phyloP scores from a whole-genome alignment of 2,888 invertebrate species.

The Tipula confusa region DNA sequence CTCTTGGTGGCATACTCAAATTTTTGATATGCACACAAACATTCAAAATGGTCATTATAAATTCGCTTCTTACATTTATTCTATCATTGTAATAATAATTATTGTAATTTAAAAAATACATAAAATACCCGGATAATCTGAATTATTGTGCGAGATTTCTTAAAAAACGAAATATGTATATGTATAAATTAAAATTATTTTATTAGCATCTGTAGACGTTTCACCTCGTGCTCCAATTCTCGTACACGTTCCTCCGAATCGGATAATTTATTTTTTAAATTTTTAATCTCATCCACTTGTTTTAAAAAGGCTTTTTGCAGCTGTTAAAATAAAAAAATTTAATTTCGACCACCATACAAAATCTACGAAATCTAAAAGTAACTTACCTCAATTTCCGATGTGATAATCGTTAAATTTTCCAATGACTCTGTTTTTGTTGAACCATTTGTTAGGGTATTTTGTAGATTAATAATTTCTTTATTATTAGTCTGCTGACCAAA shows the following conservation, averaged over 20 bases:
- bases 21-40: background rate
- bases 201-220: conserved; percentile 39
- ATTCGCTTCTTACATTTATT: background rate
- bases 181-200: background rate
- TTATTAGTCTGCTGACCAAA: conserved; percentile 59
- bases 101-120: background rate
- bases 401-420: conserved; percentile 36
- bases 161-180: background rate
- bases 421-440: conserved; percentile 36
- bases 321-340: conserved; percentile 50
- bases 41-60: background rate
- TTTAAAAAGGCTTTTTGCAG: conserved; percentile 69
- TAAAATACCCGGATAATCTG: background rate
- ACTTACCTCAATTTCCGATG: conserved; percentile 38
- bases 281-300: conserved; percentile 73
- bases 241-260: conserved; percentile 75
- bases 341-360: background rate
- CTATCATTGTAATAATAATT: background rate
- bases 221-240: conserved; percentile 73
- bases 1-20: background rate
- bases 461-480: conserved; percentile 40
- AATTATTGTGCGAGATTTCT: background rate
- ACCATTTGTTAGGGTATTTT: conserved; percentile 36
- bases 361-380: background rate
- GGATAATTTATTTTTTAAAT: conserved; percentile 70